Base-by-base conservation (phyloP, 2,888 invertebrate species). In the Dynastes hyllus region DNA sequence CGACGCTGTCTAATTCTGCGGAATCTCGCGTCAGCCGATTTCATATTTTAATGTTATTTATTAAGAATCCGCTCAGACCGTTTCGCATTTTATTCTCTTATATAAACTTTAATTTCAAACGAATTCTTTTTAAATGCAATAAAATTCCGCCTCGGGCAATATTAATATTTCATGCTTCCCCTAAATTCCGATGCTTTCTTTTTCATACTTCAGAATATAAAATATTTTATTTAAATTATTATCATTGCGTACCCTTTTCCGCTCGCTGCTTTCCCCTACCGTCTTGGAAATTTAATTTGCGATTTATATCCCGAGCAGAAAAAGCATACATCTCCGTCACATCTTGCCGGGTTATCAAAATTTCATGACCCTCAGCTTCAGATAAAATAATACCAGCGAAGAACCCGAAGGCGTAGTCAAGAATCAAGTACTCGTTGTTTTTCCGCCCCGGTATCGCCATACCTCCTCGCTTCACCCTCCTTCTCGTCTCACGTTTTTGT, bases 161-260 rank as follows among this genome's bases (percentile, higher is more conserved):
- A 63, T 63, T 63, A 63, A 63, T 63, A 63, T 63, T 63, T 63
- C 22, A 55, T 55, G 55, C 22, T 16, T 22, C 55, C 22, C 55
- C 22, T 55, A 55, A 55, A 55, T 55, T 55, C 22, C 55, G 55
- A 55, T 22, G 55, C 55, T 45, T 45, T 45, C n/a, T 67, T 69
- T 69, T 29, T 29, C 51, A 69, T 69, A 13, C 51, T 51, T 45
- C 51, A 63, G 63, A 51, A 27, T 45, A 50, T 75, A 75, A 75
- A 75, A 75, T 75, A 45, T 75, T 75, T 75, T 75, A 75, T 75
- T 75, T 45, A 75, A 45, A 61, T 61, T 58, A 75, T 75, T 75
- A 61, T 75, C 32, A 75, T 75, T 75, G 45, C 61, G 55, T 22
- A 55, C 55, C 55, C 55, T 55, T 55, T 40, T n/a, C 13, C 45